Percentiles rank a stretch among this genome's conserved stretches.
Evolutionary conservation across 2,888 invertebrate species (phyloP).

Genomic region (Polymixis lichenea): DNA sequence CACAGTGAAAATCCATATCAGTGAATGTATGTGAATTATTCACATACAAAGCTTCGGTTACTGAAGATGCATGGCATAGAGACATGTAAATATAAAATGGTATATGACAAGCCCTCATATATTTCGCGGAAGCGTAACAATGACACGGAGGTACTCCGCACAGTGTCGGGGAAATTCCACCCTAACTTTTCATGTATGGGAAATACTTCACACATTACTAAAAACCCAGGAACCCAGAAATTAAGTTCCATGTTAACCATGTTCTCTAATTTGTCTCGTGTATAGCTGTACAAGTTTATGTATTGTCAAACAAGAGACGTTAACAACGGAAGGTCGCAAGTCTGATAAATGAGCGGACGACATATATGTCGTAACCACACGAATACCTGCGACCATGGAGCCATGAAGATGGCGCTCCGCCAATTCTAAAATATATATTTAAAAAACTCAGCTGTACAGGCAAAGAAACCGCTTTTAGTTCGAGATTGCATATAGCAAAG

Average conservation of each 20-base stretch:
- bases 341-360: constrained; percentile 28
- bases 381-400: constrained; percentile 38
- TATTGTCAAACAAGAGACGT: constrained; percentile 14
- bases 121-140: constrained; percentile 48
- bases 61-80: constrained; percentile 12
- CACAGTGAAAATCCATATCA: background rate
- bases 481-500: constrained; percentile 48
- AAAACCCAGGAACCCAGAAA: constrained; percentile 19
- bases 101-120: constrained; percentile 24
- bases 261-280: constrained; percentile 14
- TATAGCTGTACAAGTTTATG: constrained; percentile 4
- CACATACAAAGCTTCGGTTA: background rate
- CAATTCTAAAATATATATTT: constrained; percentile 53
- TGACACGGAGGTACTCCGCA: constrained; percentile 32
- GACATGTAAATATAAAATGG: constrained; percentile 16
- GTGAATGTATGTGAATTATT: constrained; percentile 35
- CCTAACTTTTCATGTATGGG: constrained; percentile 34
- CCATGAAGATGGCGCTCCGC: constrained; percentile 46
- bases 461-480: constrained; percentile 51
- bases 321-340: constrained; percentile 18
- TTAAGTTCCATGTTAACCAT: constrained; percentile 16
- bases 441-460: constrained; percentile 33
- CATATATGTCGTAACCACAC: constrained; percentile 37
- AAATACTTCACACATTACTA: constrained; percentile 36
- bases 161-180: constrained; percentile 38